These are phyloP conservation scores for Nyctalus aviator DNA, from an alignment of 2,797 vertebrate genomes.

Conservation along the genomic window DNA sequence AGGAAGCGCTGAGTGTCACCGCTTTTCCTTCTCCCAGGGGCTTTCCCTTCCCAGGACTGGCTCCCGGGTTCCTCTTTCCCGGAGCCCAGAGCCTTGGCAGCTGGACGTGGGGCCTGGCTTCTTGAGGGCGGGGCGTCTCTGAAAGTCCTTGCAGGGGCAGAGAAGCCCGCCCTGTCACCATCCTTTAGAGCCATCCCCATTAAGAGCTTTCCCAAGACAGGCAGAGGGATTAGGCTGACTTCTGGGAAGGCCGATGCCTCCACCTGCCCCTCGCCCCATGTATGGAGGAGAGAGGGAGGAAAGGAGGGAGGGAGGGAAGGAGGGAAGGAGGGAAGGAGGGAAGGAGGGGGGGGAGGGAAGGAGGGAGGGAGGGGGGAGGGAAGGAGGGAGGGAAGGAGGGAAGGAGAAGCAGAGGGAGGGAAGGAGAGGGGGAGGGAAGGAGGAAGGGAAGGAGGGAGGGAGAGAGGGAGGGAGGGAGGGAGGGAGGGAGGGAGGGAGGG, in stretches of 20 bases:
- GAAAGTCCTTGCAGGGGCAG: neutral
- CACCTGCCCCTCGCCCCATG: neutral
- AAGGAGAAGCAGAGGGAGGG: neutral
- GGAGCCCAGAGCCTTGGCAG: neutral
- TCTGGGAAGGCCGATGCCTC: constrained; percentile 27
- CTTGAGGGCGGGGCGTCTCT: neutral
- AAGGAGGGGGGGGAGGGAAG: neutral
- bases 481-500: neutral
- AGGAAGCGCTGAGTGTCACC: neutral
- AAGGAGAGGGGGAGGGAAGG: neutral
- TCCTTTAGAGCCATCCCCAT: constrained; percentile 22
- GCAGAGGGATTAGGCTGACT: constrained; percentile 58
- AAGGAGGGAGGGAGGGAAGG: neutral
- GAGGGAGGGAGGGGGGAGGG: neutral
- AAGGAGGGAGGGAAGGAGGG: neutral
- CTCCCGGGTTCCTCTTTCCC: neutral
- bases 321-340: neutral
- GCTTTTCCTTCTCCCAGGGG: neutral
- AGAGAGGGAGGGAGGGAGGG: neutral
- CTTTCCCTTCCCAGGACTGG: neutral
- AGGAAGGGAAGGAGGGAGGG: neutral
- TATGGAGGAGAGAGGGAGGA: neutral
- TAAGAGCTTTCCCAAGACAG: constrained; percentile 39
- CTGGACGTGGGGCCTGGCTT: neutral
- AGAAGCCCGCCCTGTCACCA: neutral